Evolutionary conservation across 2,797 vertebrate genomes (phyloP).

Genomic region (Antrozous pallidus): DNA sequence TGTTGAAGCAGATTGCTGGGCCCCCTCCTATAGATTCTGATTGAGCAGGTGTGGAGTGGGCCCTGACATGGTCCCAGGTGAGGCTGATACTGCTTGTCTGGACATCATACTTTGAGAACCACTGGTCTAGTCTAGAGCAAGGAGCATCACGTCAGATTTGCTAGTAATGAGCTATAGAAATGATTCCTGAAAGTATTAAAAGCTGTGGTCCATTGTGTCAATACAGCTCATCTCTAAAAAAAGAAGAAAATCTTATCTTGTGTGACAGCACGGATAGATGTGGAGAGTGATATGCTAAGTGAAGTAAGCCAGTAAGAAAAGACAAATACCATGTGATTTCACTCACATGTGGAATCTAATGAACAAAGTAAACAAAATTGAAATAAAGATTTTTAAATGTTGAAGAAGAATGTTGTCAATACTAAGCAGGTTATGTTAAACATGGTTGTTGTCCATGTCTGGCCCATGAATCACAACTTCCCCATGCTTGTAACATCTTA

Average conservation of each 20-base stretch:
- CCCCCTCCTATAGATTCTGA: background rate
- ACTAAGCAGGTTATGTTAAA: background rate
- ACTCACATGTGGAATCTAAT: background rate
- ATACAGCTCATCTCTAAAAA: background rate
- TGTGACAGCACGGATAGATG: background rate
- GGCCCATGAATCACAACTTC: background rate
- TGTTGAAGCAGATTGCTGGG: background rate
- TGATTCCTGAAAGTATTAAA: background rate
- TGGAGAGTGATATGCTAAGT: background rate
- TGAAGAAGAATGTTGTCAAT: background rate
- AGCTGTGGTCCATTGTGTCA: too few species aligned
- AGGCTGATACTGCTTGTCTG: background rate
- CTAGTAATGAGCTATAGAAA: background rate
- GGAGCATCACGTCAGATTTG: background rate
- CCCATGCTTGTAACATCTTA: background rate
- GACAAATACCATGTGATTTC: background rate
- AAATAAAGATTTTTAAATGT: background rate
- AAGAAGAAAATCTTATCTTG: background rate
- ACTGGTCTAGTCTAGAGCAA: background rate
- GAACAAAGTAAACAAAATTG: background rate
- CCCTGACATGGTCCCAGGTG: background rate
- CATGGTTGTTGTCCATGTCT: background rate
- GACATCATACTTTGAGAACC: background rate
- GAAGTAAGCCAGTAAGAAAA: background rate
- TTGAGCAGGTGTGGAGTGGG: background rate